A percentile compares a stretch with the other conserved stretches of the same genome.
phyloP scores from a whole-genome alignment of 2,113 vertebrate genomes.

The Balaeniceps rex region DNA sequence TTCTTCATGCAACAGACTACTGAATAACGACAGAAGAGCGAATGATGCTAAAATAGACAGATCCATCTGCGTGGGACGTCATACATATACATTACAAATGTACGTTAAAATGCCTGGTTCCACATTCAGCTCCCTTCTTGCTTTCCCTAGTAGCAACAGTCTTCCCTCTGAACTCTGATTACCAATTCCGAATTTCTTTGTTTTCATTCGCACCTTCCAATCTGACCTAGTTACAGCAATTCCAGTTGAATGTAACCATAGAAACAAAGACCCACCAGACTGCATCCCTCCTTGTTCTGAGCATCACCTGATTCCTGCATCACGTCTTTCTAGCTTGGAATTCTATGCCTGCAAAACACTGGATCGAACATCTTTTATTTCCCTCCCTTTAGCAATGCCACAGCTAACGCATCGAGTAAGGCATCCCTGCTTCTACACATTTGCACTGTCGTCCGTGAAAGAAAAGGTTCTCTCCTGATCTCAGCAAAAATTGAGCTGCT shows the following conservation, averaged over 20 bases:
- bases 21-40: background rate
- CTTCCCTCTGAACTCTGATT: background rate
- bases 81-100: accelerated
- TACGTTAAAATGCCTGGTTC: background rate
- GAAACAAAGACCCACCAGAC: conserved; percentile 32
- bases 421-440: background rate
- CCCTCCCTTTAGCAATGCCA: background rate
- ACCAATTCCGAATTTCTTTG: background rate
- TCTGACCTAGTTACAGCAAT: conserved; percentile 30
- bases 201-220: conserved; percentile 19
- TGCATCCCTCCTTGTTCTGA: background rate
- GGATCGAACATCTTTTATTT: background rate
- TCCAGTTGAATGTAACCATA: conserved; percentile 31
- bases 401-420: background rate
- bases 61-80: background rate
- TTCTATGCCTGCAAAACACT: background rate
- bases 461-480: background rate
- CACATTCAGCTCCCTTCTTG: background rate
- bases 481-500: background rate
- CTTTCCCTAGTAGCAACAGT: background rate
- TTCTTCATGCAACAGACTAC: background rate
- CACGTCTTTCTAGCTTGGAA: background rate
- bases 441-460: accelerated
- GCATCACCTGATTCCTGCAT: background rate
- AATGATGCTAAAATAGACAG: background rate